phyloP scores from a whole-genome alignment of 2,797 vertebrate species.

The Euthynnus affinis region DNA sequence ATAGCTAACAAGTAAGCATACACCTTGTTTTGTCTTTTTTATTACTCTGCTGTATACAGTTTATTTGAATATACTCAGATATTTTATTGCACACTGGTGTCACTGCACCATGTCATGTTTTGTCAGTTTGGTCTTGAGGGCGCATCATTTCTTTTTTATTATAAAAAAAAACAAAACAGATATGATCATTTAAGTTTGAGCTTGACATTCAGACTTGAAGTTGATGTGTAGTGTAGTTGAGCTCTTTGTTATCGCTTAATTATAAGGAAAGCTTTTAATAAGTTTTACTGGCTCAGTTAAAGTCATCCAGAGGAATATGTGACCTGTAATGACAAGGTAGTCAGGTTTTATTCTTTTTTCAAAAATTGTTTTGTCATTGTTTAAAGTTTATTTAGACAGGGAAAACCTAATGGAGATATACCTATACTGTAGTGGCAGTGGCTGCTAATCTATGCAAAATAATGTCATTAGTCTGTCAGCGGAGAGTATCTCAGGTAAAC shows the following conservation, averaged over 20 bases:
- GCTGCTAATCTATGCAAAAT: constrained; percentile 2
- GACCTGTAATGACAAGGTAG: neutral
- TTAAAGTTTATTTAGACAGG: neutral
- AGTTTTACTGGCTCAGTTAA: neutral
- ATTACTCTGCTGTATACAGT: neutral
- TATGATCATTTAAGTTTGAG: neutral
- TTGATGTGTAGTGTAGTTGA: neutral
- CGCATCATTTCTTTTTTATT: neutral
- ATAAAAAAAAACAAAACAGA: no score
- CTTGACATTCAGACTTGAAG: neutral
- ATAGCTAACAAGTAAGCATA: no score
- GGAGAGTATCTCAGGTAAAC: neutral
- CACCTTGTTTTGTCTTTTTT: neutral
- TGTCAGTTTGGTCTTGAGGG: neutral
- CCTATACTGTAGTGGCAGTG: neutral
- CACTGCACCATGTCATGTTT: neutral
- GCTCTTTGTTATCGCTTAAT: neutral
- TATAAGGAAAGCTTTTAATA: neutral
- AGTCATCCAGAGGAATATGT: neutral
- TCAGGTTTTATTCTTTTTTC: neutral
- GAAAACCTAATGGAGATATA: neutral
- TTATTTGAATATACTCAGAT: neutral
- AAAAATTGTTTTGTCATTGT: no score
- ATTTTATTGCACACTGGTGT: neutral
- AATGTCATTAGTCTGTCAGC: neutral